Percentiles rank a stretch among this genome's conserved stretches.
Conservation (phyloP, 2,888 invertebrate genomes). For the Conomelus anceps region DNA sequence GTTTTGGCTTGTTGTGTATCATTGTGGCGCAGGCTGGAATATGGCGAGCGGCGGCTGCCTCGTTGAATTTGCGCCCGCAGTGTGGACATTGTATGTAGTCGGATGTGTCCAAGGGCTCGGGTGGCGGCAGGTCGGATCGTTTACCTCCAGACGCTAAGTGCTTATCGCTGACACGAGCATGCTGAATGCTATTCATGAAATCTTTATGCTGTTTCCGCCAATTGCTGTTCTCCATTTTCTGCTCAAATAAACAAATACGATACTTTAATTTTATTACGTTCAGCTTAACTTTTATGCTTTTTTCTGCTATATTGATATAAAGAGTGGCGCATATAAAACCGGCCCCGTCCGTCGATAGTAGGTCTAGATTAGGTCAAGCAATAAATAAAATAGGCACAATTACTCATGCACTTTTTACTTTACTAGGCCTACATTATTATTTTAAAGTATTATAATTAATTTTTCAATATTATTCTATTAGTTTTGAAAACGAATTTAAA, state of each 20-base stretch:
- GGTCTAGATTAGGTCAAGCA: too few species aligned
- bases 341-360: too few species aligned
- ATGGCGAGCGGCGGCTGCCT: conserved; percentile 77
- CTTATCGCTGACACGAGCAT: conserved; percentile 77
- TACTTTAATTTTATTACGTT: too few species aligned
- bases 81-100: conserved; percentile 78
- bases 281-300: too few species aligned
- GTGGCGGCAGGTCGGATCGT: conserved; percentile 79
- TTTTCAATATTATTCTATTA: too few species aligned
- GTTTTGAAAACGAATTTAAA: too few species aligned
- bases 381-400: too few species aligned
- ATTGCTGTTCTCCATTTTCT: conserved; percentile 49
- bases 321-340: too few species aligned
- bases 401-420: too few species aligned
- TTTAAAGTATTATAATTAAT: too few species aligned
- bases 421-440: too few species aligned
- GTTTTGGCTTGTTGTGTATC: conserved; percentile 69
- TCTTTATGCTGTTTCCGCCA: conserved; percentile 94
- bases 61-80: conserved; percentile 78
- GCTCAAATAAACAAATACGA: not conserved
- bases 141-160: conserved; percentile 79
- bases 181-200: conserved; percentile 82
- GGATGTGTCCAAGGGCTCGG: conserved; percentile 80
- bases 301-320: too few species aligned
- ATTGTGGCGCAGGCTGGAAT: conserved; percentile 86